Evolutionary conservation across 2,888 invertebrate genomes (phyloP).

Genomic region (Heliconius ethilla): DNA sequence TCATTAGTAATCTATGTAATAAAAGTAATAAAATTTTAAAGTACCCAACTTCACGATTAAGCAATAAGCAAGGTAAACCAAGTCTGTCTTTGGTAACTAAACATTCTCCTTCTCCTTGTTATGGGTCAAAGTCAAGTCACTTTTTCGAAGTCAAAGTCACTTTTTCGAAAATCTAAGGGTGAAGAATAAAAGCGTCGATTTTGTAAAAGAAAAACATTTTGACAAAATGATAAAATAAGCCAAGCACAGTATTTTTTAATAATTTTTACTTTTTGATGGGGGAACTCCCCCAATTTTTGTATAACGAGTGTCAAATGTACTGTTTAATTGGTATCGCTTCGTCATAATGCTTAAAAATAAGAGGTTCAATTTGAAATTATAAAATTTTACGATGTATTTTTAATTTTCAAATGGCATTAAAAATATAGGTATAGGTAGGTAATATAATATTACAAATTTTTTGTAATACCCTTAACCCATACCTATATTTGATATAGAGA

Average conservation of each 20-base stretch:
- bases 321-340: constrained; percentile 6
- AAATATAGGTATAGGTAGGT: constrained; percentile 10
- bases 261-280: background rate
- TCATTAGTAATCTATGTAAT: no score
- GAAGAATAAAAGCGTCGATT: background rate
- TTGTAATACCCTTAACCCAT: no score
- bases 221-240: constrained; percentile 4
- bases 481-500: no score
- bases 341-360: constrained; percentile 9
- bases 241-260: background rate
- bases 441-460: background rate
- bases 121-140: no score
- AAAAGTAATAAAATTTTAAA: no score
- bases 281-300: background rate
- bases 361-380: constrained; percentile 5
- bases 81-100: no score
- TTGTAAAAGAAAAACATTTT: background rate
- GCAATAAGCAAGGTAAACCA: no score
- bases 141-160: no score
- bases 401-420: background rate
- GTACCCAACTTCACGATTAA: no score
- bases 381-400: constrained; percentile 3
- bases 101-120: no score
- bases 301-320: constrained; percentile 13
- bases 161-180: background rate